phyloP scores from a whole-genome alignment of 1,140 invertebrate genomes.

The Euschistus heros region DNA sequence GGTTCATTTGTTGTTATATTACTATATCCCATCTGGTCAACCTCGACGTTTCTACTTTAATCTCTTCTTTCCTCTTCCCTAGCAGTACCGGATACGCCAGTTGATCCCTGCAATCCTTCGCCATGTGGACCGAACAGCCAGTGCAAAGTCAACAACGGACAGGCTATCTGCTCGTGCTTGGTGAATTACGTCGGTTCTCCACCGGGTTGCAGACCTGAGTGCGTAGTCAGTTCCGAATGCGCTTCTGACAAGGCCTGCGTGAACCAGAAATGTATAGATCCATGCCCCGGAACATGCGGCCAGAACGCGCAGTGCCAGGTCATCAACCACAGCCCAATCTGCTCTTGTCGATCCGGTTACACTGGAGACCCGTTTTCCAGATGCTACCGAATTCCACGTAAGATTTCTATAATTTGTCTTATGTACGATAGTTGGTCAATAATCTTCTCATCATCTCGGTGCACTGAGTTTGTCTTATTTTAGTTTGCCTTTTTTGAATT shows the following conservation, averaged over 20 bases:
- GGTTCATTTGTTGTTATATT: background rate
- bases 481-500: too few relatives aligned
- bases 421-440: background rate
- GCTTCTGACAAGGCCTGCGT: conserved; percentile 48
- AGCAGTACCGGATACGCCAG: conserved; percentile 29
- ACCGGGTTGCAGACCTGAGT: conserved; percentile 52
- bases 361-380: conserved; percentile 47
- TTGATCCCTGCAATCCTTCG: conserved; percentile 47
- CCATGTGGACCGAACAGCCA: conserved; percentile 51
- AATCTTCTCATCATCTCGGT: background rate
- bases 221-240: conserved; percentile 52
- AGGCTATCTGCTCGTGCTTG: conserved; percentile 49
- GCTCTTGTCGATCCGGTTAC: conserved; percentile 39
- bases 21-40: background rate
- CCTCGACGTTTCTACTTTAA: background rate
- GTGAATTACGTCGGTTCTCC: conserved; percentile 44
- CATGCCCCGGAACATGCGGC: conserved; percentile 42
- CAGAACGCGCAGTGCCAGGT: conserved; percentile 41
- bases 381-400: conserved; percentile 41
- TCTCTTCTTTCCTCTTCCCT: background rate
- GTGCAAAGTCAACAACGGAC: conserved; percentile 44
- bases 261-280: conserved; percentile 46
- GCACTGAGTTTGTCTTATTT: background rate
- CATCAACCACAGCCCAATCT: conserved; percentile 47
- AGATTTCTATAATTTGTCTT: conserved; percentile 15